Evolutionary conservation across 2,113 vertebrate genomes (phyloP), one percentile per base, ranked within the genome.

Genomic region (Pelvicachromis taeniatus): DNA sequence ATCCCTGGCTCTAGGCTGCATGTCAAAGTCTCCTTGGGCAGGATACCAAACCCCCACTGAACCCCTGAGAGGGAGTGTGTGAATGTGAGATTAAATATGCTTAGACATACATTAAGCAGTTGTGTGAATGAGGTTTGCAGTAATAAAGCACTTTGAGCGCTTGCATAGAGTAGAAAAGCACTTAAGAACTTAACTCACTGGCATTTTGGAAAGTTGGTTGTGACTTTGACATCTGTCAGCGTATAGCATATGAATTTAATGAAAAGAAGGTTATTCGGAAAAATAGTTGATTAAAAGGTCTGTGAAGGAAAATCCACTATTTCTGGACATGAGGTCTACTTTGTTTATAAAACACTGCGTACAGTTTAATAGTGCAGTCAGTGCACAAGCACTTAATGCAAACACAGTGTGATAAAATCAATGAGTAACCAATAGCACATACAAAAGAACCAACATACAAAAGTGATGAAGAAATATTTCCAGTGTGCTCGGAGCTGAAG

Each of bases 381-480:
- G 0, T 11, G 23, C 45, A 35, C 12, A 53, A 78, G 12, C 40
- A 23, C 50, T 52, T 26, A 29, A 16, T 17, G 35, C 17, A 70
- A 45, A 78, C 8, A 78, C 21, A 59, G 61, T 42, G 23, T 73
- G 68, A 73, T 73, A 31, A 73, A 78, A 63, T 56, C n/a, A 40
- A 11, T 9, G 21, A 52, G 21, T 9, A 48, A 77, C 29, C 42
- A 40, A 52, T 9, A 50, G n/a, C 63, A 58, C 4, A 70, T 17
- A 26, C 10, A 82, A 35, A 87, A 84, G 8, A 78, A 81, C 19
- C 48, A 80, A 82, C n/a, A 80, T 61, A 56, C 65, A 80, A 70
- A 88, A 75, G 40, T 21, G 86, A 85, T 86, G 12, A 82, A 61
- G 61, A 85, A 85, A 88, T 70, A 40, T 87, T 80, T 90, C 58